Conservation (phyloP, 2,797 vertebrate genomes). For the Eupleurogrammus muticus region DNA sequence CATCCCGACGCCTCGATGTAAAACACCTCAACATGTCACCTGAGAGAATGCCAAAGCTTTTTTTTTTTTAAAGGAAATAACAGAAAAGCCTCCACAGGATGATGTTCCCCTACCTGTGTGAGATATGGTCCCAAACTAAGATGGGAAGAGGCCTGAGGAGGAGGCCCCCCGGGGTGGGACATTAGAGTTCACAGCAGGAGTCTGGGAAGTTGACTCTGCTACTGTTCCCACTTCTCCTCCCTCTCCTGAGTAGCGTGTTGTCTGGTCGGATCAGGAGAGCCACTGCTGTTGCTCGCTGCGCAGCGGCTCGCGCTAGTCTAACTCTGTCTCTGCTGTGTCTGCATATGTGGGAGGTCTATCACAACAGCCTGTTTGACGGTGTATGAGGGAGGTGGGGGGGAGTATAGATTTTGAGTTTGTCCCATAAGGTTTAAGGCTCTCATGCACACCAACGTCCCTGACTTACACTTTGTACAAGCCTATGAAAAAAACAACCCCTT, state of each 20-base stretch:
- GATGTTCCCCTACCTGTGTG: slow-evolving; percentile 72
- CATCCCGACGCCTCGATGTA: slow-evolving; percentile 15
- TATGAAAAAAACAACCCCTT: background rate
- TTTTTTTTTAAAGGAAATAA: slow-evolving; percentile 26
- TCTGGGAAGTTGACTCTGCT: slow-evolving; percentile 50
- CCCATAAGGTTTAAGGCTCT: slow-evolving; percentile 10
- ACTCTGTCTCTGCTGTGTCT: slow-evolving; percentile 58
- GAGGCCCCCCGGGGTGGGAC: slow-evolving; percentile 41
- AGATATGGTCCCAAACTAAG: slow-evolving; percentile 57
- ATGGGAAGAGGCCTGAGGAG: slow-evolving; percentile 51
- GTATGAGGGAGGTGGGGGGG: slow-evolving; percentile 43
- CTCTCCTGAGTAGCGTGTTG: slow-evolving; percentile 41
- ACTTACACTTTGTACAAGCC: background rate
- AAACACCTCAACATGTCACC: slow-evolving; percentile 21
- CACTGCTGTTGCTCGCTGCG: slow-evolving; percentile 49
- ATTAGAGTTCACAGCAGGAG: slow-evolving; percentile 47
- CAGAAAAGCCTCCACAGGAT: slow-evolving; percentile 31
- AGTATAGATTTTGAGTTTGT: slow-evolving; percentile 41
- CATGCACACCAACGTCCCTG: slow-evolving; percentile 5
- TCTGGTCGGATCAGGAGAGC: slow-evolving; percentile 47
- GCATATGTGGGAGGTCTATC: slow-evolving; percentile 73
- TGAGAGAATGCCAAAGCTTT: slow-evolving; percentile 22
- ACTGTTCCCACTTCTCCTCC: slow-evolving; percentile 48
- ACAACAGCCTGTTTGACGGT: slow-evolving; percentile 64
- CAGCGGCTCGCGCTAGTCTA: slow-evolving; percentile 40